phyloP scores from a whole-genome alignment of 37 sponge, comb jelly and placozoan genomes.

The Chondrosia reniformis region DNA sequence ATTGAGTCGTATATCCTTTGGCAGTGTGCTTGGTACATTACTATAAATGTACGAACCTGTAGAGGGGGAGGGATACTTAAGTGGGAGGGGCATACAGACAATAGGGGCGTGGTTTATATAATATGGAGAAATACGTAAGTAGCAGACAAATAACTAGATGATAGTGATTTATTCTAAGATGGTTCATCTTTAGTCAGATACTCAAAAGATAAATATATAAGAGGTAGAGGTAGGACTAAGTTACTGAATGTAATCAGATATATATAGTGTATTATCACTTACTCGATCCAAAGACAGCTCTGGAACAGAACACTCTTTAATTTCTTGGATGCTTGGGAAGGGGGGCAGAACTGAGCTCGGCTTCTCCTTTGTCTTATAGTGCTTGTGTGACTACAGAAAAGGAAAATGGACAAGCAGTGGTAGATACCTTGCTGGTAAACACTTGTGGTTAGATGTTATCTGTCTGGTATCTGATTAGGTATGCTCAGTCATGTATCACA shows the following conservation, averaged over 20 bases:
- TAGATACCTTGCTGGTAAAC: background rate
- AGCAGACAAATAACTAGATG: background rate
- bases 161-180: background rate
- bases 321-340: constrained; percentile 47
- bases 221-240: background rate
- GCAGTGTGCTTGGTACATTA: constrained; percentile 90
- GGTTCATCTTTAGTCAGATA: too few relatives aligned
- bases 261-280: background rate
- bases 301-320: constrained; percentile 31
- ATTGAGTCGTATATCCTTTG: constrained; percentile 79
- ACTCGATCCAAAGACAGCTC: constrained; percentile 53
- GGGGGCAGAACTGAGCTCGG: constrained; percentile 60
- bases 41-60: constrained; percentile 78
- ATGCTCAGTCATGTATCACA: background rate
- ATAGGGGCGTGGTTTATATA: background rate
- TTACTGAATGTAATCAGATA: background rate
- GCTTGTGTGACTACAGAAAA: background rate
- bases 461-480: background rate
- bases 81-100: background rate
- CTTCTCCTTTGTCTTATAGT: constrained; percentile 43
- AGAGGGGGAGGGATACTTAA: background rate
- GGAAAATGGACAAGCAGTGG: background rate
- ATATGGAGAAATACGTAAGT: background rate
- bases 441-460: background rate
- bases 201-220: too few relatives aligned